Evolutionary conservation across 1,140 invertebrate genomes (phyloP).

Genomic region (Papilio helenus): DNA sequence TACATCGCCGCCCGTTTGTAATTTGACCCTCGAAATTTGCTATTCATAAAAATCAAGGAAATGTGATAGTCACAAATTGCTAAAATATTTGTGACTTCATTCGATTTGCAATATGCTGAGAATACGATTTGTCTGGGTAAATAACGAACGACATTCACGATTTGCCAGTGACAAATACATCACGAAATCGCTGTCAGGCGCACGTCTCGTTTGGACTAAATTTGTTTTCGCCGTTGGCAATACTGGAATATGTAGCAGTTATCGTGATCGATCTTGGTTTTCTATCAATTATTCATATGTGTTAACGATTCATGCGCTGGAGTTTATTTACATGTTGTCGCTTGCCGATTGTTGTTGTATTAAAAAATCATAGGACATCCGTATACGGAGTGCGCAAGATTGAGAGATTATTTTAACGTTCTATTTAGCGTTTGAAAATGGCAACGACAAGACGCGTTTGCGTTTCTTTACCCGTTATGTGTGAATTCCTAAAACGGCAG

Average conservation of each 20-base stretch:
- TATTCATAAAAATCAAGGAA: too few relatives aligned
- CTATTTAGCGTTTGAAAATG: conserved; percentile 19
- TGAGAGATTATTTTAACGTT: conserved; percentile 28
- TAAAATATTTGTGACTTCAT: too few relatives aligned
- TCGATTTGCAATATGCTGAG: too few relatives aligned
- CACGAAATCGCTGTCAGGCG: background rate
- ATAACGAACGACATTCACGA: too few relatives aligned
- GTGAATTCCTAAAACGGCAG: background rate
- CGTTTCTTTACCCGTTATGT: conserved; percentile 9
- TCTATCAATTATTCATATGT: conserved; percentile 37
- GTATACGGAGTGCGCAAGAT: conserved; percentile 27
- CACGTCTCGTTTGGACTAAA: conserved; percentile 9
- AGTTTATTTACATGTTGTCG: conserved; percentile 25
- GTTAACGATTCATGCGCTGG: conserved; percentile 29
- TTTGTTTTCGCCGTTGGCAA: conserved; percentile 25
- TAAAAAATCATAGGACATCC: conserved; percentile 31
- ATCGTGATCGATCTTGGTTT: conserved; percentile 31
- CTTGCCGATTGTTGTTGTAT: background rate
- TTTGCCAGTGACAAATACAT: too few relatives aligned
- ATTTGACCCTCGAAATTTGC: too few relatives aligned
- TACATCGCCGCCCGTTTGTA: too few relatives aligned
- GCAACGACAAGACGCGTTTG: conserved; percentile 7
- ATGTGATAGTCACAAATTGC: too few relatives aligned
- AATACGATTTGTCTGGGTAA: too few relatives aligned
- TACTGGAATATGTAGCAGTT: background rate